Evolutionary conservation across 2,888 invertebrate species (phyloP), one percentile per base, ranked within the genome.

Genomic region (Ceramica pisi): DNA sequence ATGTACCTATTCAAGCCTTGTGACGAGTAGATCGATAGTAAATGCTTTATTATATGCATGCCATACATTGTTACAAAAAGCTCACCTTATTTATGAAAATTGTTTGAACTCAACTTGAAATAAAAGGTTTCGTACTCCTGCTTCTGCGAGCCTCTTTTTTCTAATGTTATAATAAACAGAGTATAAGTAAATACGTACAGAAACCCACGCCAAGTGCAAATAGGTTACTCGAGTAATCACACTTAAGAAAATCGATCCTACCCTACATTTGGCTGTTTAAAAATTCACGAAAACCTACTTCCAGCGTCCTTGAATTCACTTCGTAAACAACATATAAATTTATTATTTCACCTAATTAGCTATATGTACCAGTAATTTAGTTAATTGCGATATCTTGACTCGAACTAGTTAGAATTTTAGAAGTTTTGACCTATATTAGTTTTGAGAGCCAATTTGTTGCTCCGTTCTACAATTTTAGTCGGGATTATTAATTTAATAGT

Each of bases 381-480:
- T 53, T 67, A 75, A 78, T 71, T 75, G 56, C 19, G 2, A 44
- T 63, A 50, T 74, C 64, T 79, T 65, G 51, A 57, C 68, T 62
- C 35, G 4, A 38, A 55, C 65, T 50, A 44, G 38, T 61, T 68
- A 19, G 35, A 53, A 62, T 63, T 75, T 78, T 70, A 55, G 68
- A 62, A 67, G 75, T 75, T 63, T 63, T 79, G 65, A 79, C 80
- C 75, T 41, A 55, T 51, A 26, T 65, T 50, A n/a, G 64, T 79
- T 78, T 65, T 68, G 26, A 62, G 48, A 55, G 41, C 51, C 67
- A 68, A 78, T 72, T 72, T 48, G 57, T 66, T 62, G 53, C 50
- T 62, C 50, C 23, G 26, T 77, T 31, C 56, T 64, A 59, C 41
- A 26, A 53, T 57, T 66, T 72, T 44, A 44, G 26, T 51, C 38